Base-by-base conservation (phyloP, 2,113 vertebrate genomes). In the Tychaedon coryphoeus region DNA sequence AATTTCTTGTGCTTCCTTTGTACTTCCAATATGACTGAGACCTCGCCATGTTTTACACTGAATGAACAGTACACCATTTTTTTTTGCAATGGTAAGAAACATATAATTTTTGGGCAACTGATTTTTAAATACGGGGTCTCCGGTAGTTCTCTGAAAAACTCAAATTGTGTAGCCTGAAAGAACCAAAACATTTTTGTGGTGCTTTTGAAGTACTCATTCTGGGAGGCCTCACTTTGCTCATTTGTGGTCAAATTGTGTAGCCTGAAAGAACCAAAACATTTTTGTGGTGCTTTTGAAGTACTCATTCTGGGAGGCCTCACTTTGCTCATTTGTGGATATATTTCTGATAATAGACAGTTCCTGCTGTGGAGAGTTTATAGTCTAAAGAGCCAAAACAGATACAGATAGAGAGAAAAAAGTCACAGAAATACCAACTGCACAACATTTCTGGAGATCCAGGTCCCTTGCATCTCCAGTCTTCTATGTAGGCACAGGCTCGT, bases 61-160 rank as follows among this genome's bases (percentile, higher is more conserved):
- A 51, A 56, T n/a, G 53, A 65, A 10, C 51, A 74, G 19, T 33
- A 16, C 0, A 0, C 17, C 2, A 0, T 28, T 72, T 66, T 51
- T 51, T 50, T 69, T 54, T 45, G 16, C 31, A 38, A 14, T 43
- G 48, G 22, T 77, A 31, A 26, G 38, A 45, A 1, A 3, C 12
- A 3, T 36, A 11, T 36, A 48, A 18, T 8, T 4, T 14, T 40
- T 23, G 23, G 17, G 19, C 62, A 67, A 25, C 20, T 33, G 31
- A 19, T 91, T 56, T 60, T 82, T 85, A 65, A 79, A 53, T 79
- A 33, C 0, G 10, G 26, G 7, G 5, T 83, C 14, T 88, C 23
- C 0, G 0, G 26, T 47, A 75, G 71, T 76, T 36, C 50, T 69
- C 19, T 31, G 24, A 76, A 67, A 64, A 26, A 45, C 38, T 86